phyloP scores from a whole-genome alignment of 1,140 invertebrate genomes.

The Papilio xuthus region DNA sequence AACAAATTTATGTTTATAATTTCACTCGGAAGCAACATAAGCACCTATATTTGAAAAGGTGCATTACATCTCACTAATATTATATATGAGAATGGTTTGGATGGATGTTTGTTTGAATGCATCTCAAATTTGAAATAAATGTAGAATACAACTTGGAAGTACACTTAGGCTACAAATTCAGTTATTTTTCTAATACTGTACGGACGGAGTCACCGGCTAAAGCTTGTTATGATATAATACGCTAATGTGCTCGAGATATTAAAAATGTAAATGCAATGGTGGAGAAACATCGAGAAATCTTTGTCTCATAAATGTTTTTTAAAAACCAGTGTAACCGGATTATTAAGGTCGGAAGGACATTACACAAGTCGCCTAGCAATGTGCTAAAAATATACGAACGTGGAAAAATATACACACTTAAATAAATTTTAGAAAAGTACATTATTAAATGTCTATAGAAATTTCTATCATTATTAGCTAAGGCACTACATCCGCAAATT shows the following conservation, averaged over 20 bases:
- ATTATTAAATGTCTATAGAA: too few species aligned
- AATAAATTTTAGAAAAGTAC: too few species aligned
- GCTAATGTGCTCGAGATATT: background rate
- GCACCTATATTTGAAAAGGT: background rate
- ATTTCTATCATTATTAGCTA: too few species aligned
- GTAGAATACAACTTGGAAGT: too few species aligned
- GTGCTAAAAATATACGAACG: slow-evolving; percentile 5
- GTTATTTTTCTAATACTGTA: too few species aligned
- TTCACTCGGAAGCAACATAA: background rate
- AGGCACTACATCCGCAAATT: too few species aligned
- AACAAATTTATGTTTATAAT: background rate
- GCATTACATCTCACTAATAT: too few species aligned
- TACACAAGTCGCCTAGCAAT: background rate
- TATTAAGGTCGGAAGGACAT: slow-evolving; percentile 8
- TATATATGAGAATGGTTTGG: too few species aligned
- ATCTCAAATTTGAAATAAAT: too few species aligned
- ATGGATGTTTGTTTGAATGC: too few species aligned
- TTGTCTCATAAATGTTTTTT: background rate
- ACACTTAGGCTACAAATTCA: too few species aligned
- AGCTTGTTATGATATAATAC: background rate
- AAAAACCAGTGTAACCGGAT: slow-evolving; percentile 4
- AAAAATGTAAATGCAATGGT: slow-evolving; percentile 1
- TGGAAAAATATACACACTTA: background rate
- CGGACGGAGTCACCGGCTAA: too few species aligned
- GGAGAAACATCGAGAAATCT: slow-evolving; percentile 11